Evolutionary conservation across 1,140 invertebrate species (phyloP).

Genomic region (Drosophila varians): DNA sequence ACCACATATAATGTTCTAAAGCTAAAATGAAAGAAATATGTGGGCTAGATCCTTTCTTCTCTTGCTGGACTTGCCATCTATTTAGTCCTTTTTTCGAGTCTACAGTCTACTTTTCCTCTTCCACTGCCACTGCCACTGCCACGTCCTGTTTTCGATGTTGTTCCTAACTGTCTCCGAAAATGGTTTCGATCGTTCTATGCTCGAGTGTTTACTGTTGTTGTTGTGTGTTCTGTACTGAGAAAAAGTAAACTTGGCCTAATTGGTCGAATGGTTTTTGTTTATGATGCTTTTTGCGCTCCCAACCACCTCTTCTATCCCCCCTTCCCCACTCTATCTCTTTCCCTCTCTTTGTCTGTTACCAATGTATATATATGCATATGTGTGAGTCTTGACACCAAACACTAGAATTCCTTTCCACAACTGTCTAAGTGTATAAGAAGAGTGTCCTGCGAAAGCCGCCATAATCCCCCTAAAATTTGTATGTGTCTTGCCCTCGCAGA

Average conservation of each 20-base stretch:
- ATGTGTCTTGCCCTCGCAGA: conserved; percentile 23
- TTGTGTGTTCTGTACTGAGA: conserved; percentile 33
- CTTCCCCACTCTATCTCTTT: neutral
- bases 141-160: conserved; percentile 11
- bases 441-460: no score
- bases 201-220: conserved; percentile 40
- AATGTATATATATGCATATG: conserved; percentile 34
- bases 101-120: neutral
- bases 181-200: conserved; percentile 39
- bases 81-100: neutral
- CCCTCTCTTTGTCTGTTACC: conserved; percentile 14
- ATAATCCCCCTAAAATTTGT: conserved; percentile 1
- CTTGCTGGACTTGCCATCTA: neutral
- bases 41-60: neutral
- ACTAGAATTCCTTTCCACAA: conserved; percentile 36
- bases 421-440: conserved; percentile 35
- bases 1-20: no score
- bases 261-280: conserved; percentile 5
- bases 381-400: conserved; percentile 34
- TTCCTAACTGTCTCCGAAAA: conserved; percentile 32
- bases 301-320: neutral
- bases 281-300: conserved; percentile 6
- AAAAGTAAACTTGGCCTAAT: conserved; percentile 4
- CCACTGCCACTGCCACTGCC: conserved; percentile 7
- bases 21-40: no score